Percentiles rank a stretch among this genome's conserved stretches.
These are phyloP conservation scores for Lottia scabra DNA, from an alignment of 2,888 invertebrate species.

Conservation along the genomic window DNA sequence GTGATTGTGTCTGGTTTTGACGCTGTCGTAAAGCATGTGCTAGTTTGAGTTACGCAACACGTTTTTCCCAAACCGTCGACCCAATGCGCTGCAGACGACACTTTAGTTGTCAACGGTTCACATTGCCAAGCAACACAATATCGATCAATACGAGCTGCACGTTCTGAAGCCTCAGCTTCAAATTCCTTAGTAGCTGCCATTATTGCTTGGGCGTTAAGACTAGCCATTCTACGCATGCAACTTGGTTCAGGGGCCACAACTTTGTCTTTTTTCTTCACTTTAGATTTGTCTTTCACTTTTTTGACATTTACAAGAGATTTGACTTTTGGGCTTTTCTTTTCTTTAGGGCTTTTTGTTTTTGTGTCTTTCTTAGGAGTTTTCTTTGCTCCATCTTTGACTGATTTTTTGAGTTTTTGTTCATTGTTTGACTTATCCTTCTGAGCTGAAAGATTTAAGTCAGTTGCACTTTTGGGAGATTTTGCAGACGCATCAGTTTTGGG, in stretches of 20 bases:
- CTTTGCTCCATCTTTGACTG: constrained; percentile 6
- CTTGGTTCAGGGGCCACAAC: neutral
- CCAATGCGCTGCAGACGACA: constrained; percentile 15
- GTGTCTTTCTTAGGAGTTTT: constrained; percentile 21
- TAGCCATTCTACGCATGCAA: constrained; percentile 22
- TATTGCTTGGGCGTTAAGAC: constrained; percentile 30
- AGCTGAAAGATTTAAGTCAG: neutral
- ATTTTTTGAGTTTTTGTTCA: neutral
- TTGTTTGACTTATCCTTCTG: constrained; percentile 5
- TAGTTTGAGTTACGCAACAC: neutral
- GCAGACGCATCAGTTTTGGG: neutral
- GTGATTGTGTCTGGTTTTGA: neutral
- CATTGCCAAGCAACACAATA: constrained; percentile 31
- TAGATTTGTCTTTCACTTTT: constrained; percentile 13
- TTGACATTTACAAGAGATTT: neutral
- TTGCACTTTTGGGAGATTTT: neutral
- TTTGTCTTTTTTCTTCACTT: constrained; percentile 17
- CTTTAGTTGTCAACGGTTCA: neutral
- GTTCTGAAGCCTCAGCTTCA: constrained; percentile 17
- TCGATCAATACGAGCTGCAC: constrained; percentile 28
- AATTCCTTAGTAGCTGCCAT: constrained; percentile 26
- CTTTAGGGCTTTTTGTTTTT: neutral
- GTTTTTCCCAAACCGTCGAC: constrained; percentile 18
- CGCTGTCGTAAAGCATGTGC: neutral
- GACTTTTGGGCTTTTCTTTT: constrained; percentile 5